Conservation (phyloP, 2,888 invertebrate genomes). For the Agrenia bidenticulata region DNA sequence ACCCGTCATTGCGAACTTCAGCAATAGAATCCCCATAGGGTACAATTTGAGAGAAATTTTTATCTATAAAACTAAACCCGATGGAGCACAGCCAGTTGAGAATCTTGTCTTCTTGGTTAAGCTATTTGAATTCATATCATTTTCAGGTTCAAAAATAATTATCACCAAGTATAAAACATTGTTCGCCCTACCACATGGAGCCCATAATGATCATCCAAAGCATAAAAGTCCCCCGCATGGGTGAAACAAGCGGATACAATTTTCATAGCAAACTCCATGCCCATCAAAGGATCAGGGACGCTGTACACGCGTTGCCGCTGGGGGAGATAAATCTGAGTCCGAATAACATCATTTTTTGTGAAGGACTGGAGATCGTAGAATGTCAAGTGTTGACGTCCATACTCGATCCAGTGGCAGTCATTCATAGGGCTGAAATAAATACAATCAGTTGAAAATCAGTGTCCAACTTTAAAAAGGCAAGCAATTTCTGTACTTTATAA, state of each 20-base stretch:
- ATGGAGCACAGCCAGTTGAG: slow-evolving; percentile 23
- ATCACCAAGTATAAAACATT: neutral
- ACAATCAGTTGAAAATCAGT: too few relatives aligned
- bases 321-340: slow-evolving; percentile 41
- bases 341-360: slow-evolving; percentile 39
- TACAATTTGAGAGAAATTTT: slow-evolving; percentile 27
- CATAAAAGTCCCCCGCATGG: slow-evolving; percentile 34
- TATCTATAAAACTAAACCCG: slow-evolving; percentile 17
- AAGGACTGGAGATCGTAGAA: slow-evolving; percentile 46
- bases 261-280: slow-evolving; percentile 25
- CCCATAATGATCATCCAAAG: slow-evolving; percentile 30
- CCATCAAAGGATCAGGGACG: slow-evolving; percentile 31
- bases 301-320: slow-evolving; percentile 14
- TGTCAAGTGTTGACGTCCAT: slow-evolving; percentile 38
- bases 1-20: slow-evolving; percentile 33
- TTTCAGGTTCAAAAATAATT: neutral
- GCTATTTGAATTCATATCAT: neutral
- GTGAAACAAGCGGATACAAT: slow-evolving; percentile 44
- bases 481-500: slow-evolving; percentile 34
- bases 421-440: slow-evolving; percentile 31
- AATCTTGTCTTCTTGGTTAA: slow-evolving; percentile 20
- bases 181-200: slow-evolving; percentile 33
- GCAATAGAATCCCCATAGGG: slow-evolving; percentile 35
- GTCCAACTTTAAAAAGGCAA: too few relatives aligned
- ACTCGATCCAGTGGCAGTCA: slow-evolving; percentile 43